A percentile compares a stretch with the other conserved stretches of the same genome.
These are phyloP conservation scores for Vanessa cardui DNA, from an alignment of 2,888 invertebrate genomes.

Conservation along the genomic window DNA sequence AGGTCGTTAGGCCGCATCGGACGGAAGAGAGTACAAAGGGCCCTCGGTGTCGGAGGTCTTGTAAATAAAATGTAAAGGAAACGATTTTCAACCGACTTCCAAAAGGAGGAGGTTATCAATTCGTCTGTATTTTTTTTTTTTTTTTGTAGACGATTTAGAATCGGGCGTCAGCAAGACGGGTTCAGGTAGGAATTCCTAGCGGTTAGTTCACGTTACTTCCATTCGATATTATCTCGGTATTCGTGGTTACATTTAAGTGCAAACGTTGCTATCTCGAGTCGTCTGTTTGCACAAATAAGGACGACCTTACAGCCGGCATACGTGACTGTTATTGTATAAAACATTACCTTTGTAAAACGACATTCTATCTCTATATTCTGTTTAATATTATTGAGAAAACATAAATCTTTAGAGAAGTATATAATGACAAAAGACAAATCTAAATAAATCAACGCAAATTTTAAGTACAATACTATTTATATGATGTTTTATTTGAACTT, in stretches of 20 bases:
- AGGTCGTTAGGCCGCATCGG: slow-evolving; percentile 59
- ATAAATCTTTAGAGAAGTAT: background rate
- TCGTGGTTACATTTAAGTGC: slow-evolving; percentile 65
- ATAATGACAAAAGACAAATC: too few species aligned
- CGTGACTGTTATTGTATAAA: slow-evolving; percentile 50
- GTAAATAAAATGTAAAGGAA: slow-evolving; percentile 78
- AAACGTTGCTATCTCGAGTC: slow-evolving; percentile 69
- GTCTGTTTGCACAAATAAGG: slow-evolving; percentile 76
- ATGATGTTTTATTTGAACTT: too few species aligned
- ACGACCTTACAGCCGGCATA: slow-evolving; percentile 58
- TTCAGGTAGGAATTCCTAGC: slow-evolving; percentile 65
- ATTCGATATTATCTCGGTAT: slow-evolving; percentile 44
- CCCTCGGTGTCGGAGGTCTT: slow-evolving; percentile 77
- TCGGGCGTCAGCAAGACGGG: slow-evolving; percentile 59
- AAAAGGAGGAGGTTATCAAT: too few species aligned
- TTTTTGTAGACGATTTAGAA: slow-evolving; percentile 56
- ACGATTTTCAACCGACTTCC: too few species aligned
- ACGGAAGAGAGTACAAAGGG: slow-evolving; percentile 62
- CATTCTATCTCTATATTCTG: too few species aligned
- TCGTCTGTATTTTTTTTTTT: too few species aligned
- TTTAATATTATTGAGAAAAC: background rate
- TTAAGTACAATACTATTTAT: too few species aligned
- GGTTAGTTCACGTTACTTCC: slow-evolving; percentile 48
- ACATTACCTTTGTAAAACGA: slow-evolving; percentile 40
- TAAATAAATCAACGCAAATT: too few species aligned